phyloP scores from a whole-genome alignment of 2,113 vertebrate genomes.

The Forbesichthys papilliferus region DNA sequence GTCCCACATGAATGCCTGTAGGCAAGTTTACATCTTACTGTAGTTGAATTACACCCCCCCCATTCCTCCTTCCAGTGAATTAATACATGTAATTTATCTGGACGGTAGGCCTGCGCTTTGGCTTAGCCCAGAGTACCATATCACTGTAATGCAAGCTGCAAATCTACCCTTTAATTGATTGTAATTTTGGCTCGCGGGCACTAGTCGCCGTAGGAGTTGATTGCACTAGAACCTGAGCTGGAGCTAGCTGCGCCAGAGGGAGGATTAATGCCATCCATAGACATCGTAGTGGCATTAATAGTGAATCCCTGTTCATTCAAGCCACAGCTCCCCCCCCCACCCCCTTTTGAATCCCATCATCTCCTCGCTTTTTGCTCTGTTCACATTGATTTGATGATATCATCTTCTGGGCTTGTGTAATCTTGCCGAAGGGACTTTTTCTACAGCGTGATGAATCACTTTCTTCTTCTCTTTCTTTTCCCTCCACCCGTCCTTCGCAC shows the following conservation, averaged over 20 bases:
- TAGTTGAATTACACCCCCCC: constrained; percentile 15
- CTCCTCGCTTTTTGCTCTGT: constrained; percentile 22
- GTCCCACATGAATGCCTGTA: constrained; percentile 23
- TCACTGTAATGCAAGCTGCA: constrained; percentile 13
- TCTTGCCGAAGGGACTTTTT: constrained; percentile 53
- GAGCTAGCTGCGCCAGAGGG: not conserved
- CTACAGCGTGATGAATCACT: constrained; percentile 27
- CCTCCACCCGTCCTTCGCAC: not conserved
- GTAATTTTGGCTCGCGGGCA: constrained; percentile 45
- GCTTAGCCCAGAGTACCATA: constrained; percentile 20
- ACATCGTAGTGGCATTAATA: constrained; percentile 50
- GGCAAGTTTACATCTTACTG: constrained; percentile 7
- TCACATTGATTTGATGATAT: constrained; percentile 59
- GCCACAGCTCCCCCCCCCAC: constrained; percentile 10
- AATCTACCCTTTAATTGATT: constrained; percentile 50
- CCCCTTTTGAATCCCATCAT: constrained; percentile 40
- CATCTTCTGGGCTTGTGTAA: constrained; percentile 52
- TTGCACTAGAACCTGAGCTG: constrained; percentile 50
- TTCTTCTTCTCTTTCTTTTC: constrained; percentile 14
- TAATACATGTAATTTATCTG: constrained; percentile 35
- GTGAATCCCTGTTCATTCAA: constrained; percentile 46
- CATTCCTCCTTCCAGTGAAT: constrained; percentile 8
- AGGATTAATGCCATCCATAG: constrained; percentile 35
- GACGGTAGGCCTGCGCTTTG: constrained; percentile 23
- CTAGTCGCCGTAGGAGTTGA: constrained; percentile 43